A percentile compares a stretch with the other conserved stretches of the same genome.
Evolutionary conservation across 30 jellyfish, hydroid and myxozoan genomes (phyloP).

Genomic region (Pseudorhiza aurosa): DNA sequence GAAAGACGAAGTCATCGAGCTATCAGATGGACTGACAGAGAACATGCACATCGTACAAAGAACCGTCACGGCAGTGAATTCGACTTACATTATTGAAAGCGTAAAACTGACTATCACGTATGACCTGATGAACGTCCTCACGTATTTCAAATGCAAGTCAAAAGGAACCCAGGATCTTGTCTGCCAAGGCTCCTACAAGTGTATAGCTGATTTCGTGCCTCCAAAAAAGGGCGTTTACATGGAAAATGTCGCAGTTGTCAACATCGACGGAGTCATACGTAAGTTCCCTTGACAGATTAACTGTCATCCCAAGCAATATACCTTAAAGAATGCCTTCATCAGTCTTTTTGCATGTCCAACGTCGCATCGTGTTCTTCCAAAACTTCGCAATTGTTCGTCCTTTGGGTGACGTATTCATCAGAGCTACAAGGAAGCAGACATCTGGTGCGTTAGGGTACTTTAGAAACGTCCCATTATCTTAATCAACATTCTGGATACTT

Average conservation of each 20-base stretch:
- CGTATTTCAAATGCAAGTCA: conserved; percentile 32
- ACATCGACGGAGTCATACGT: conserved; percentile 54
- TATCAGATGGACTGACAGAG: conserved; percentile 12
- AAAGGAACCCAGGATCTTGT: conserved; percentile 11
- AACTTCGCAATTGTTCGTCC: no score
- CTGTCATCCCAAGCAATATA: no score
- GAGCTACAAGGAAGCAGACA: no score
- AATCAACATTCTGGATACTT: no score
- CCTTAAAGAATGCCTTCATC: no score
- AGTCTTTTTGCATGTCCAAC: no score
- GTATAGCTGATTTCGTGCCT: conserved; percentile 47
- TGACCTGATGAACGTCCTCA: conserved; percentile 51
- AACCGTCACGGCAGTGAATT: neutral
- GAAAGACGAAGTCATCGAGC: conserved; percentile 25
- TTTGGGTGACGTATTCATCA: no score
- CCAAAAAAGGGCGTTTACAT: conserved; percentile 53
- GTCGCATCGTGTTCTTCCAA: no score
- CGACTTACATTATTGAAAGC: conserved; percentile 30
- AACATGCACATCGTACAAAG: conserved; percentile 24
- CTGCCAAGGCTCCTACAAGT: conserved; percentile 51
- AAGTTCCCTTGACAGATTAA: no score
- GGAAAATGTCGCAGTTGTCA: conserved; percentile 44
- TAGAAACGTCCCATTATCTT: no score
- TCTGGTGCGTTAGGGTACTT: no score
- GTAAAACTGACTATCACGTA: conserved; percentile 39